Evolutionary conservation across 2,888 invertebrate species (phyloP).

Genomic region (Endomychus coccineus): DNA sequence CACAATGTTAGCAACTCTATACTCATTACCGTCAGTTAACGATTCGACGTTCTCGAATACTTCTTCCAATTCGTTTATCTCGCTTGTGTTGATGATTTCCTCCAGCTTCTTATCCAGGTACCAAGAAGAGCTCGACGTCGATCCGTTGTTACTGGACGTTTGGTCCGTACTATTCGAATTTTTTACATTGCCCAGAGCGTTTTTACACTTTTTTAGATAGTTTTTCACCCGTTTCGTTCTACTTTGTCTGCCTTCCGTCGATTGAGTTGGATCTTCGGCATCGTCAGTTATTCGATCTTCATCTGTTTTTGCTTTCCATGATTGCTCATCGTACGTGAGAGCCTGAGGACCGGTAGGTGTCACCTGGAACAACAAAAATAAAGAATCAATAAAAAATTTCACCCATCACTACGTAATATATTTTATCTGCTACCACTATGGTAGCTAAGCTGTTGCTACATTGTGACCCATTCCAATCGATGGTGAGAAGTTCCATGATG

Average conservation of each 20-base stretch:
- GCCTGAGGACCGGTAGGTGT: constrained; percentile 40
- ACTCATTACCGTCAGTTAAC: constrained; percentile 19
- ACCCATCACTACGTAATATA: too few species aligned
- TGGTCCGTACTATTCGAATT: constrained; percentile 23
- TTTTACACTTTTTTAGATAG: constrained; percentile 49
- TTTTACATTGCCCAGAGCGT: constrained; percentile 40
- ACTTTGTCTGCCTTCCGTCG: constrained; percentile 41
- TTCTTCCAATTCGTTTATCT: constrained; percentile 35
- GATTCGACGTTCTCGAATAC: constrained; percentile 25
- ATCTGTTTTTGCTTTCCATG: constrained; percentile 38
- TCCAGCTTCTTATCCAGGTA: constrained; percentile 31
- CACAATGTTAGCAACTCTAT: constrained; percentile 34
- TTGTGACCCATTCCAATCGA: too few species aligned
- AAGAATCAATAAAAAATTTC: too few species aligned
- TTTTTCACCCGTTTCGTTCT: constrained; percentile 49
- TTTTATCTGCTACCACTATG: too few species aligned
- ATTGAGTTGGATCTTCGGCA: constrained; percentile 7
- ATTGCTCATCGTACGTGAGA: constrained; percentile 40
- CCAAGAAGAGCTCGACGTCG: constrained; percentile 30
- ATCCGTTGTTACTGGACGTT: constrained; percentile 14
- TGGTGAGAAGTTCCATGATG: too few species aligned
- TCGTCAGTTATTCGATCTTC: constrained; percentile 25
- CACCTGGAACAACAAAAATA: too few species aligned
- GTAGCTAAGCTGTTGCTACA: too few species aligned
- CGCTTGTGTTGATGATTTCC: constrained; percentile 30